phyloP scores from a whole-genome alignment of 2,888 invertebrate species.

The Drosophila rellima region DNA sequence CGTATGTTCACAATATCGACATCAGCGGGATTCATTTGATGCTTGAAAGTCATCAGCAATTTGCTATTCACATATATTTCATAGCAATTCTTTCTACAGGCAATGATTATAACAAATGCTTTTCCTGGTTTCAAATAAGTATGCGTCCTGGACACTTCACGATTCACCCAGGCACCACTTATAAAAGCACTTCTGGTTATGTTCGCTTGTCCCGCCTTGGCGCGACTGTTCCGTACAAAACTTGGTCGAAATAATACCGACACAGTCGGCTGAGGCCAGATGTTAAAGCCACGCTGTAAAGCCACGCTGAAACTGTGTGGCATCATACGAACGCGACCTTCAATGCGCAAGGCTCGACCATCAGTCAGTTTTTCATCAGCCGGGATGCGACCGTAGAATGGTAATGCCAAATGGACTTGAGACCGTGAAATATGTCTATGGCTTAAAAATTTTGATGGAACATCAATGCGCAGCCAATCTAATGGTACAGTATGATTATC shows the following conservation, averaged over 20 bases:
- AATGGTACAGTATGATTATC: conserved; percentile 3
- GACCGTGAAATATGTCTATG: neutral
- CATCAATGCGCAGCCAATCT: conserved; percentile 28
- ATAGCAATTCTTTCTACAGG: conserved; percentile 64
- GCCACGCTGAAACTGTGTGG: conserved; percentile 91
- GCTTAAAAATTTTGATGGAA: conserved; percentile 12
- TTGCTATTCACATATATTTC: conserved; percentile 86
- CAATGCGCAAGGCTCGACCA: conserved; percentile 87
- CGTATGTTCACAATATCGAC: conserved; percentile 89
- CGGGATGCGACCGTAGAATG: conserved; percentile 80
- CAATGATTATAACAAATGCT: conserved; percentile 74
- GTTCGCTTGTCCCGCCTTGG: conserved; percentile 86
- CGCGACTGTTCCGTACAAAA: conserved; percentile 85
- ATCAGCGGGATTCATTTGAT: conserved; percentile 87
- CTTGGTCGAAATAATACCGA: conserved; percentile 91
- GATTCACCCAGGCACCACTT: conserved; percentile 85
- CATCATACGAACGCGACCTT: conserved; percentile 89
- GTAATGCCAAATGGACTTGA: conserved; percentile 71
- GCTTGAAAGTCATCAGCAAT: conserved; percentile 88
- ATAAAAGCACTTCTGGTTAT: conserved; percentile 89
- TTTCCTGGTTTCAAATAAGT: conserved; percentile 79
- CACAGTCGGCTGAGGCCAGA: conserved; percentile 91
- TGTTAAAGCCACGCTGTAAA: conserved; percentile 88
- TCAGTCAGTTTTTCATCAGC: conserved; percentile 78
- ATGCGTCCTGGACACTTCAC: conserved; percentile 63